Evolutionary conservation across 2,888 invertebrate genomes (phyloP).

Genomic region (Acrobasis consociella): DNA sequence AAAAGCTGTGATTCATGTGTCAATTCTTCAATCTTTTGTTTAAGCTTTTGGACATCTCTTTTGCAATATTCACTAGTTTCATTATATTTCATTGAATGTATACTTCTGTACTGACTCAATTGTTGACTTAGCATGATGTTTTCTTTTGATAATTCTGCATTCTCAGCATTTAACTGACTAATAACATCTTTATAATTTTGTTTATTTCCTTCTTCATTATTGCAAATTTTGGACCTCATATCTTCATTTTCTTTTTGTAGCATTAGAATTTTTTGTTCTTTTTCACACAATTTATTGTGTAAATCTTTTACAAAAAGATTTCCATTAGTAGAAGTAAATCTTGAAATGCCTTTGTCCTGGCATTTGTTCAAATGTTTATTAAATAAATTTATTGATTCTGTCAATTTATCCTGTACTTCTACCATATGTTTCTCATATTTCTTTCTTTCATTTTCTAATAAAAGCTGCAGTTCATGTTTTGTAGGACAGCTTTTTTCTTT

Average conservation of each 20-base stretch:
- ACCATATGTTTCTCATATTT: conserved; percentile 69
- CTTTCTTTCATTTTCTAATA: conserved; percentile 69
- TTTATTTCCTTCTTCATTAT: conserved; percentile 52
- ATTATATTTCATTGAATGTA: conserved; percentile 46
- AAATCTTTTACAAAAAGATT: conserved; percentile 66
- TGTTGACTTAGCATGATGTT: conserved; percentile 68
- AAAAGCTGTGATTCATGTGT: conserved; percentile 57
- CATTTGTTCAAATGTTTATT: conserved; percentile 58
- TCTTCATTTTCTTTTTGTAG: conserved; percentile 76
- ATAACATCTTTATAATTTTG: conserved; percentile 71
- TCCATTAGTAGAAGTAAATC: conserved; percentile 40
- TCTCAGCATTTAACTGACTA: conserved; percentile 70
- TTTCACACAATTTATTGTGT: conserved; percentile 71
- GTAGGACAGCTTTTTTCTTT: conserved; percentile 59
- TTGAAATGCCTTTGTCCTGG: conserved; percentile 45
- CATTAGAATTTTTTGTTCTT: conserved; percentile 75
- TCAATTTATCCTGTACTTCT: conserved; percentile 62
- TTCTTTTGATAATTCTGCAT: conserved; percentile 71
- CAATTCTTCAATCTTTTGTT: conserved; percentile 59
- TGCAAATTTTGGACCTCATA: conserved; percentile 48
- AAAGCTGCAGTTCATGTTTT: conserved; percentile 62
- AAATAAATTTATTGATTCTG: conserved; percentile 64
- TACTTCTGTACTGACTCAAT: conserved; percentile 61
- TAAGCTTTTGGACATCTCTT: conserved; percentile 57
- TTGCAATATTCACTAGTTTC: conserved; percentile 50